These are phyloP conservation scores for Ciconia nigra DNA, from an alignment of 2,797 vertebrate genomes.

Conservation along the genomic window DNA sequence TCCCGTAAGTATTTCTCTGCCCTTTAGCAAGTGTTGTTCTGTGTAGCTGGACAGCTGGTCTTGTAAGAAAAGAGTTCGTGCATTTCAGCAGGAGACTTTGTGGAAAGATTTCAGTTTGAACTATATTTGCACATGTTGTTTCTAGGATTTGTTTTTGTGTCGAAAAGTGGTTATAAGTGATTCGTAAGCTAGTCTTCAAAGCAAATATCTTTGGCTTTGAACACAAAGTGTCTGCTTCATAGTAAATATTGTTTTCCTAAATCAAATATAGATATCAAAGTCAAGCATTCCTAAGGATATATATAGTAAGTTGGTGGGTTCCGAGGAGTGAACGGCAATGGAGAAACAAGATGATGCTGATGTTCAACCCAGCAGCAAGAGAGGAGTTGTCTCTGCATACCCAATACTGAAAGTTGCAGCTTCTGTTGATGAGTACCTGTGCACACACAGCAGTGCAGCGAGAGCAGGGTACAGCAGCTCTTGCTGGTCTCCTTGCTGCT, in stretches of 20 bases:
- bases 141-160: background rate
- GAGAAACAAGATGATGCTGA: background rate
- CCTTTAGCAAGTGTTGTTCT: background rate
- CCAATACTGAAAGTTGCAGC: rapidly evolving
- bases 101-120: background rate
- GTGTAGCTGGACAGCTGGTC: too few species aligned
- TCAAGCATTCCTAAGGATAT: background rate
- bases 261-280: rapidly evolving
- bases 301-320: background rate
- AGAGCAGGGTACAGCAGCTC: background rate
- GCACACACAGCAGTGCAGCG: too few species aligned
- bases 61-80: background rate
- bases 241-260: background rate
- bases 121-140: background rate
- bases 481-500: background rate
- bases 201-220: background rate
- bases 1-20: background rate
- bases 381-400: background rate
- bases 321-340: background rate
- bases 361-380: background rate
- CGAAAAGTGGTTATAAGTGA: background rate
- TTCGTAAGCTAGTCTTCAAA: background rate
- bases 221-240: background rate
- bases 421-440: rapidly evolving
- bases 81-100: background rate